phyloP scores from a whole-genome alignment of 1,140 invertebrate genomes.

The Zaprionus tsacasi region DNA sequence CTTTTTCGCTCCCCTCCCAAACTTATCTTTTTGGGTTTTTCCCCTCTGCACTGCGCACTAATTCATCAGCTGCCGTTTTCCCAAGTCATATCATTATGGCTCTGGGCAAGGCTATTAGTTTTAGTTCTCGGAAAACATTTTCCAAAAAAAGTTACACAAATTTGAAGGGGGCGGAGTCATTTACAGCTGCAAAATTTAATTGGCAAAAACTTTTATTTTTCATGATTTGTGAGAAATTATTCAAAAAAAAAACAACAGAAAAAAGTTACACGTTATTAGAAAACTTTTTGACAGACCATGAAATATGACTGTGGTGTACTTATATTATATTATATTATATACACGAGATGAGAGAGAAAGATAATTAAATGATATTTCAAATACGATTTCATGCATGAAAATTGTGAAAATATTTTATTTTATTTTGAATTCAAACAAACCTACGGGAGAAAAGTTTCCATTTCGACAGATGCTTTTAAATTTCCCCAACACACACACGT shows the following conservation, averaged over 20 bases:
- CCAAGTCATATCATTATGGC: slow-evolving; percentile 1
- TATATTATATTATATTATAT: not conserved
- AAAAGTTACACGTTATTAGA: slow-evolving; percentile 21
- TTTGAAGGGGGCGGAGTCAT: not conserved
- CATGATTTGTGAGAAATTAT: slow-evolving; percentile 13
- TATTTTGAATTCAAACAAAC: slow-evolving; percentile 35
- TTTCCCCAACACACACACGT: not conserved
- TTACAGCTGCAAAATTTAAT: slow-evolving; percentile 9
- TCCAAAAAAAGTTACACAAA: slow-evolving; percentile 9
- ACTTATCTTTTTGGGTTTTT: not conserved
- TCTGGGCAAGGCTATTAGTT: slow-evolving; percentile 7
- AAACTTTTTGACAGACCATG: slow-evolving; percentile 17
- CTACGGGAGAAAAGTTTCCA: not conserved
- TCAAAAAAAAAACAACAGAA: slow-evolving; percentile 4
- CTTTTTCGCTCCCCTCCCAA: not conserved
- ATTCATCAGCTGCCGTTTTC: not conserved
- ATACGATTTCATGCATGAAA: slow-evolving; percentile 24
- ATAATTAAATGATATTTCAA: slow-evolving; percentile 10
- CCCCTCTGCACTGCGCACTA: slow-evolving; percentile 8
- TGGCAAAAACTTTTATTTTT: slow-evolving; percentile 17
- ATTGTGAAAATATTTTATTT: slow-evolving; percentile 28
- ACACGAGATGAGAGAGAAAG: not conserved
- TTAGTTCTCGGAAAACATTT: slow-evolving; percentile 7
- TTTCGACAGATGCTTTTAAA: slow-evolving; percentile 1
- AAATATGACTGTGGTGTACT: slow-evolving; percentile 8